phyloP scores from a whole-genome alignment of 2,888 invertebrate genomes.

The Orchestes rusci region DNA sequence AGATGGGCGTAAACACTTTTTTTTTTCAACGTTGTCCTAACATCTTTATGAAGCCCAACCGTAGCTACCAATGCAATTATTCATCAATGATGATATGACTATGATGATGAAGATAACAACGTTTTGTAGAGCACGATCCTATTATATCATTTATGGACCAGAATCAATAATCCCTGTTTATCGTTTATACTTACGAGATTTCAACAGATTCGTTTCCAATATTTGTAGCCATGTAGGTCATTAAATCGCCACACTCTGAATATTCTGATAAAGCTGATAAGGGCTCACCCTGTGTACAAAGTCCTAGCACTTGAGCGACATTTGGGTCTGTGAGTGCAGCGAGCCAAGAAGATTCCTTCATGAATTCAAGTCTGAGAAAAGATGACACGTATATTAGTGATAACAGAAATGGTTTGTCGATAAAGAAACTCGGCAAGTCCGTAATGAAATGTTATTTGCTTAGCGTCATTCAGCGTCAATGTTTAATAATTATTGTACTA shows the following conservation, averaged over 20 bases:
- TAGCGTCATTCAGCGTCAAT: no score
- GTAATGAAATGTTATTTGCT: no score
- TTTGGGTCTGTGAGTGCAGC: slow-evolving; percentile 78
- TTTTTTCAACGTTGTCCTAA: no score
- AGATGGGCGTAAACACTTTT: neutral
- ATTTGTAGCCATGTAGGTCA: no score
- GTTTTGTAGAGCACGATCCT: no score
- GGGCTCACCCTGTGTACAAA: slow-evolving; percentile 74
- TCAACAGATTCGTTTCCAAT: no score
- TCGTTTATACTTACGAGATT: no score
- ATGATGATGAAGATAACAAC: no score
- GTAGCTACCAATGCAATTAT: neutral
- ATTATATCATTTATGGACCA: no score
- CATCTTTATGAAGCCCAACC: neutral
- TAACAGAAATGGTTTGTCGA: neutral
- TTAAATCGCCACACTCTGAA: slow-evolving; percentile 78
- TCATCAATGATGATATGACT: no score
- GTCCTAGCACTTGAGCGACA: slow-evolving; percentile 73
- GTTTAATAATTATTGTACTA: no score
- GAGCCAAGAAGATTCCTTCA: slow-evolving; percentile 79
- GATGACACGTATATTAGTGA: neutral
- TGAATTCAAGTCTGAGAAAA: slow-evolving; percentile 69
- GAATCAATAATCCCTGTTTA: no score
- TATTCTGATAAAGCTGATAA: slow-evolving; percentile 86
- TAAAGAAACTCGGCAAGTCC: neutral